Evolutionary conservation across 1,140 invertebrate species (phyloP).

Genomic region (Bradynema listronoti): DNA sequence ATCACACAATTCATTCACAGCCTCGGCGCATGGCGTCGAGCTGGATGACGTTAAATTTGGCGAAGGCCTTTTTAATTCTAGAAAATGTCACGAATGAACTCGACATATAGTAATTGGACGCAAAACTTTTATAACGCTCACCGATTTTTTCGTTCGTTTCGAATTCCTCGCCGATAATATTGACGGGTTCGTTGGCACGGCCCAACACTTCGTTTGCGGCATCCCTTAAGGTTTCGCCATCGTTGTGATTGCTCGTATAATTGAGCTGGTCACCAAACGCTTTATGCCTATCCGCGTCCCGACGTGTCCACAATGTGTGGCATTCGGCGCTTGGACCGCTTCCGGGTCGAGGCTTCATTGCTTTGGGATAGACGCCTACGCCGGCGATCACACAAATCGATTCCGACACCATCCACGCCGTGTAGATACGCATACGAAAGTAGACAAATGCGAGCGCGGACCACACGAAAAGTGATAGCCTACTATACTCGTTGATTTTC

Average conservation of each 20-base stretch:
- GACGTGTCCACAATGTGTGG: too few relatives aligned
- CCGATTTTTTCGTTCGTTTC: slow-evolving; percentile 20
- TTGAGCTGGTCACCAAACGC: too few relatives aligned
- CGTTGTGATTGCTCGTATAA: too few relatives aligned
- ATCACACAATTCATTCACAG: slow-evolving; percentile 62
- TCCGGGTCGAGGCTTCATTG: slow-evolving; percentile 69
- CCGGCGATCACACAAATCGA: slow-evolving; percentile 82
- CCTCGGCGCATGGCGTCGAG: not conserved
- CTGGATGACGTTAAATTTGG: not conserved
- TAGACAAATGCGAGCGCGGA: slow-evolving; percentile 77
- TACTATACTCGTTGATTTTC: slow-evolving; percentile 59
- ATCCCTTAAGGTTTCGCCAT: too few relatives aligned
- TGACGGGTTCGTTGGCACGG: too few relatives aligned
- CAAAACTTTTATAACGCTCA: not conserved
- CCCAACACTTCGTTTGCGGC: too few relatives aligned
- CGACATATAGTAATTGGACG: not conserved
- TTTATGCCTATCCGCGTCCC: too few relatives aligned
- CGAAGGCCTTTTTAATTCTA: not conserved
- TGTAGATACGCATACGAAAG: slow-evolving; percentile 80
- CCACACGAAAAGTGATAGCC: slow-evolving; percentile 73
- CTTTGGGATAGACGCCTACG: slow-evolving; percentile 77
- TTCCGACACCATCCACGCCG: slow-evolving; percentile 71
- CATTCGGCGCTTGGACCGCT: slow-evolving; percentile 66
- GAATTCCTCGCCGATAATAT: too few relatives aligned
- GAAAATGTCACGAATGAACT: not conserved